phyloP scores from a whole-genome alignment of 2,113 vertebrate species.

The Campylomormyrus tamandua region DNA sequence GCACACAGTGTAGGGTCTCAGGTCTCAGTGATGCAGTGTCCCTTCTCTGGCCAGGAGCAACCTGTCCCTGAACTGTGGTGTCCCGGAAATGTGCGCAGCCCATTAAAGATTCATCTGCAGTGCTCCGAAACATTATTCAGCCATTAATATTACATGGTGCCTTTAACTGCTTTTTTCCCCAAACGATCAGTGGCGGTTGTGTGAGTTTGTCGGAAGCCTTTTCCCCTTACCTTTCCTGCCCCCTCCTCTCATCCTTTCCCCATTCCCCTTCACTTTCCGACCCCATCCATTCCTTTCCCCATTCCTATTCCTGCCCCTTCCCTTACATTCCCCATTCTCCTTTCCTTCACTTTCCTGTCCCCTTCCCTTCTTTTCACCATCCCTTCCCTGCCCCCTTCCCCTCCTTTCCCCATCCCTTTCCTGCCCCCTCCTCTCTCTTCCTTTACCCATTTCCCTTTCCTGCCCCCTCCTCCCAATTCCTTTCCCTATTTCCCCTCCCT shows the following conservation, averaged over 20 bases:
- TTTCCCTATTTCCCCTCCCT: background rate
- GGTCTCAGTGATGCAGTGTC: background rate
- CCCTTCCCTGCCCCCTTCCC: no score
- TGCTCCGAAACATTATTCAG: slow-evolving; percentile 54
- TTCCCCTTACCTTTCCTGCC: slow-evolving; percentile 17
- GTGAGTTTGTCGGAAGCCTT: slow-evolving; percentile 50
- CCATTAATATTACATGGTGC: slow-evolving; percentile 67
- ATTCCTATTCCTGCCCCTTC: background rate
- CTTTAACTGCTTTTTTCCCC: slow-evolving; percentile 59
- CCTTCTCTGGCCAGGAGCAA: background rate
- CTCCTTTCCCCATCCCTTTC: background rate
- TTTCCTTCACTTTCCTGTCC: background rate
- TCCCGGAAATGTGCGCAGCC: slow-evolving; percentile 23
- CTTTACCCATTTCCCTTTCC: background rate
- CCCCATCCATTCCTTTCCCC: background rate
- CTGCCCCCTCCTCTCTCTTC: background rate
- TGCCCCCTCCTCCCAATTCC: background rate
- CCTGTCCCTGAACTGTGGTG: background rate
- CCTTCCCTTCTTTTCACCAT: no score
- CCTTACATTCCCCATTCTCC: background rate
- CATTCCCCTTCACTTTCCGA: background rate
- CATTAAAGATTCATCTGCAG: slow-evolving; percentile 71
- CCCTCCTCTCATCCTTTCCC: background rate
- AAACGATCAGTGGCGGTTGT: slow-evolving; percentile 51
- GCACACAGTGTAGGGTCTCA: background rate